Percentiles rank a stretch among this genome's conserved stretches.
phyloP scores from a whole-genome alignment of 2,113 vertebrate species.

The Apus apus region DNA sequence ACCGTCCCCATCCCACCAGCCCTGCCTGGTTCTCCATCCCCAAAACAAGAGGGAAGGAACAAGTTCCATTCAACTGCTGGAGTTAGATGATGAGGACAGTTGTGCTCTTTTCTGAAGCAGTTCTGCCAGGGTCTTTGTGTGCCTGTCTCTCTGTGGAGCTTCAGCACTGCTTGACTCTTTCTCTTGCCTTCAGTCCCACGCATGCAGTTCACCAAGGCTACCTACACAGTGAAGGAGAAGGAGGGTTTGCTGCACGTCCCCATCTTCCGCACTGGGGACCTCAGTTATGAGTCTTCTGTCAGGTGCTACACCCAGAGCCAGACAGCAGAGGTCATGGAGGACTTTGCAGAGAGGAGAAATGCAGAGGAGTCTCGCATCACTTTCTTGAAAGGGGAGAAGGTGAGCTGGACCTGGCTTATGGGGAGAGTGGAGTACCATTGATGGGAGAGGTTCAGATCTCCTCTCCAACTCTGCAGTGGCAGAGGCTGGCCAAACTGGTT shows the following conservation, averaged over 20 bases:
- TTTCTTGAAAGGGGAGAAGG: conserved; percentile 94
- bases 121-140: background rate
- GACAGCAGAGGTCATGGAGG: conserved; percentile 87
- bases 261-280: conserved; percentile 86
- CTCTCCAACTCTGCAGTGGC: background rate
- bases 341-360: conserved; percentile 91
- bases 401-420: conserved; percentile 25
- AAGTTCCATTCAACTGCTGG: background rate
- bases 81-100: background rate
- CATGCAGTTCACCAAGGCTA: conserved; percentile 93
- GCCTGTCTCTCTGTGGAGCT: background rate
- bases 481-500: background rate
- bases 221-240: conserved; percentile 85
- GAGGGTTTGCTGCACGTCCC: conserved; percentile 84
- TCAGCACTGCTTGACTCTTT: background rate
- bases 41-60: background rate
- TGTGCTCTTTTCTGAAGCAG: background rate
- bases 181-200: conserved; percentile 84
- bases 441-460: background rate
- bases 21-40: background rate
- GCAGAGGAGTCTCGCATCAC: conserved; percentile 87
- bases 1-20: background rate
- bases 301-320: conserved; percentile 90
- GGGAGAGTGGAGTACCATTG: background rate
- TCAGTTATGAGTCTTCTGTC: conserved; percentile 90